Percentiles rank a stretch among this genome's conserved stretches.
phyloP scores from a whole-genome alignment of 2,797 vertebrate species.

The Gymnothorax javanicus region DNA sequence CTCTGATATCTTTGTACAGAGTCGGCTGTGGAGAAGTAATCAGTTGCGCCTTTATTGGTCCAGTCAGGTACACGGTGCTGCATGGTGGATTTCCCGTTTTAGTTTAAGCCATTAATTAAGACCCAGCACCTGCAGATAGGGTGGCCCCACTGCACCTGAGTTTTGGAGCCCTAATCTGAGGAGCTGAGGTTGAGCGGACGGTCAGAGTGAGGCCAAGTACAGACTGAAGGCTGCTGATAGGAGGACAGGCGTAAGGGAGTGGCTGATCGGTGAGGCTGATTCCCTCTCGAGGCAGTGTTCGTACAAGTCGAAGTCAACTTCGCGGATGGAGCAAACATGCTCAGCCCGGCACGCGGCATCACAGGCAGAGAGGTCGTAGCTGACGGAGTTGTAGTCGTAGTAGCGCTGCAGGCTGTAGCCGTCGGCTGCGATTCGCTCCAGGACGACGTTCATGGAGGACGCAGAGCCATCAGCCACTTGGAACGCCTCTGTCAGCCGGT shows the following conservation, averaged over 20 bases:
- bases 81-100: too few relatives aligned
- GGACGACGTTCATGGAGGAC: constrained; percentile 76
- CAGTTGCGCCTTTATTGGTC: too few relatives aligned
- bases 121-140: too few relatives aligned
- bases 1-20: too few relatives aligned
- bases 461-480: constrained; percentile 74
- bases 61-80: too few relatives aligned
- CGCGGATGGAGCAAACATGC: constrained; percentile 85
- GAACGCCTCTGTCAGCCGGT: constrained; percentile 84
- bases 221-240: constrained; percentile 52
- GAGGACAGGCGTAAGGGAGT: constrained; percentile 50
- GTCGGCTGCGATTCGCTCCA: constrained; percentile 68
- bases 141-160: neutral
- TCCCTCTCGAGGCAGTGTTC: constrained; percentile 69
- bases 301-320: constrained; percentile 79
- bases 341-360: constrained; percentile 71
- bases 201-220: constrained; percentile 30
- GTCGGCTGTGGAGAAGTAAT: too few relatives aligned
- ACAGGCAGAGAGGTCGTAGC: constrained; percentile 79
- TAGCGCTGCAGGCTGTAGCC: constrained; percentile 79
- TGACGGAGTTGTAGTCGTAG: constrained; percentile 87
- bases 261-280: constrained; percentile 41
- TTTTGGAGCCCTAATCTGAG: neutral
- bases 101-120: too few relatives aligned
- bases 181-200: neutral